Evolutionary conservation across 2,888 invertebrate genomes (phyloP), one percentile per base, ranked within the genome.

Genomic region (Tineola bisselliella): DNA sequence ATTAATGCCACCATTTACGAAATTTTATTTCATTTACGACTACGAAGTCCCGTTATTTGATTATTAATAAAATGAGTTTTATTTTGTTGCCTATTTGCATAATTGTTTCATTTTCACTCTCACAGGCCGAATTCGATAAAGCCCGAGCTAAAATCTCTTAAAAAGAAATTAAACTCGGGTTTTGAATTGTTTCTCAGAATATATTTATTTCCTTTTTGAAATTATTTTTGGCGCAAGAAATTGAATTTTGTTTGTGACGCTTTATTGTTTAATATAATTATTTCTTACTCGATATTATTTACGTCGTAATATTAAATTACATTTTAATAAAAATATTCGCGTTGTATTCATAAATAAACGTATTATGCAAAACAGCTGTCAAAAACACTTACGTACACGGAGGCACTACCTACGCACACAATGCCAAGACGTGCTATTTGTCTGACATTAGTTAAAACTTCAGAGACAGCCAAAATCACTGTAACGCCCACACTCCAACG

Each of bases 51-150:
- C 76, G 75, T 79, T 77, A 84, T 86, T 84, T 81, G 80, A 81
- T 83, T 83, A 84, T 79, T 83, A 83, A 81, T 82, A 81, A 81
- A 84, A 83, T 79, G 80, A 81, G 78, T 84, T 83, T 82, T 84
- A 84, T 84, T 84, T 84, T 80, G 81, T 79, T 78, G 74, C 70
- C 70, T 70, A 83, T 84, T 84, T 83, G 77, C 82, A 83, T 83
- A 83, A 83, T 80, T 84, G 82, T 84, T 81, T 83, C 78, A 82
- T 82, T 82, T 82, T 80, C 79, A 76, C 77, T 81, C 74, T 66
- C 72, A 71, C 67, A 71, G 66, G 66, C 73, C 68, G 73, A 74
- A 79, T 77, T 74, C 75, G 74, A 79, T 81, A 76, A 77, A 75
- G 75, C 74, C 73, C 69, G 67, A 69, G 69, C 66, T 69, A 67